A percentile compares a stretch with the other conserved stretches of the same genome.
Conservation (phyloP, 2,113 vertebrate genomes). For the Psittacus erithacus region DNA sequence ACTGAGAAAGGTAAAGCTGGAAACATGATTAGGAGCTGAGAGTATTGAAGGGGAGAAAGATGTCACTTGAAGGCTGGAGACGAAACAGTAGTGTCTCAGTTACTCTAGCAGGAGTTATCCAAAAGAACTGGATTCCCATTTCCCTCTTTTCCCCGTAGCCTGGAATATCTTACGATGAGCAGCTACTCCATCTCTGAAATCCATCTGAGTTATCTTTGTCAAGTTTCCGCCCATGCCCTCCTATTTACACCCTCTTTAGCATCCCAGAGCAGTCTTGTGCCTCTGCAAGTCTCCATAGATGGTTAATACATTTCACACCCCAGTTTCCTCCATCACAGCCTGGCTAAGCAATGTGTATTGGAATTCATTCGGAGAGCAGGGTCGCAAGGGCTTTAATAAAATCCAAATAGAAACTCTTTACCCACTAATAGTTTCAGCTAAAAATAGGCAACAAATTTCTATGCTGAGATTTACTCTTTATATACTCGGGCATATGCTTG, state of each 20-base stretch:
- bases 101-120: neutral
- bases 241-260: neutral
- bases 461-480: constrained; percentile 18
- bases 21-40: neutral
- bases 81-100: neutral
- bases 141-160: neutral
- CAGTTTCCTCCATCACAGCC: neutral
- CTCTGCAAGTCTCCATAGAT: neutral
- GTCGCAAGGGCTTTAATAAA: constrained; percentile 1
- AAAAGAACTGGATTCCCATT: neutral
- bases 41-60: neutral
- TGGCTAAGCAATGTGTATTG: neutral
- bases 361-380: neutral
- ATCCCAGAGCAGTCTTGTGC: neutral
- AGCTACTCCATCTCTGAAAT: neutral
- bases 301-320: neutral
- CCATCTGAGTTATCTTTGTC: neutral
- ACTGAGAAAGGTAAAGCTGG: neutral
- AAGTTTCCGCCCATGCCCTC: neutral
- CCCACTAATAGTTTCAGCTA: constrained; percentile 38
- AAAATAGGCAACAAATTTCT: constrained; percentile 52
- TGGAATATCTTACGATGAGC: neutral
- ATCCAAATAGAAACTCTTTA: constrained; percentile 39
- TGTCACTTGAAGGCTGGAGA: neutral
- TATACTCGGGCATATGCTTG: neutral